These are phyloP conservation scores for Laodelphax striatellus DNA, from an alignment of 1,140 invertebrate genomes.

Conservation along the genomic window DNA sequence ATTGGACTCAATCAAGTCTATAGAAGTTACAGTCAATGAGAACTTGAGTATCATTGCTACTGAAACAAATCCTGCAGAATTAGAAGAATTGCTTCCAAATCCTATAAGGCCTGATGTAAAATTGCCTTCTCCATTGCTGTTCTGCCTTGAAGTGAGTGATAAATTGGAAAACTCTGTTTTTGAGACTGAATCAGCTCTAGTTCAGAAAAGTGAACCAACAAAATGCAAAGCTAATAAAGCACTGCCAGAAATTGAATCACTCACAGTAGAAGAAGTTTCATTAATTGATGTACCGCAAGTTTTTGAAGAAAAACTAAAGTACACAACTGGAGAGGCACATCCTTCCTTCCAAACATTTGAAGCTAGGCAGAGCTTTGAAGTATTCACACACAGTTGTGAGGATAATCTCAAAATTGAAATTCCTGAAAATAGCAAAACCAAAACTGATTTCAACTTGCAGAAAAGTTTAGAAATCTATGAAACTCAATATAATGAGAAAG, in stretches of 20 bases:
- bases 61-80: conserved; percentile 44
- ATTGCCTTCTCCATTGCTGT: conserved; percentile 36
- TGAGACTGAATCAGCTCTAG: conserved; percentile 43
- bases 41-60: conserved; percentile 42
- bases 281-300: conserved; percentile 39
- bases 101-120: conserved; percentile 34
- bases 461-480: conserved; percentile 38
- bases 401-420: conserved; percentile 27
- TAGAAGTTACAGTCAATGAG: conserved; percentile 42
- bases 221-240: conserved; percentile 36
- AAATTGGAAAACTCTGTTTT: conserved; percentile 38
- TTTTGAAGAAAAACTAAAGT: conserved; percentile 39
- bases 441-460: conserved; percentile 32
- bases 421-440: conserved; percentile 31
- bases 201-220: conserved; percentile 31
- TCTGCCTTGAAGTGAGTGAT: conserved; percentile 40
- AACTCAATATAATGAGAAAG: conserved; percentile 41
- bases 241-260: conserved; percentile 39
- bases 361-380: conserved; percentile 43
- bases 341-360: conserved; percentile 37
- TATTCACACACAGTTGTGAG: conserved; percentile 41
- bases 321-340: conserved; percentile 37
- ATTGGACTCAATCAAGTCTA: conserved; percentile 35
- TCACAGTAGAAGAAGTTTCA: conserved; percentile 41
- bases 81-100: conserved; percentile 38